phyloP scores from a whole-genome alignment of 2,797 vertebrate species.

The Dryobates pubescens region DNA sequence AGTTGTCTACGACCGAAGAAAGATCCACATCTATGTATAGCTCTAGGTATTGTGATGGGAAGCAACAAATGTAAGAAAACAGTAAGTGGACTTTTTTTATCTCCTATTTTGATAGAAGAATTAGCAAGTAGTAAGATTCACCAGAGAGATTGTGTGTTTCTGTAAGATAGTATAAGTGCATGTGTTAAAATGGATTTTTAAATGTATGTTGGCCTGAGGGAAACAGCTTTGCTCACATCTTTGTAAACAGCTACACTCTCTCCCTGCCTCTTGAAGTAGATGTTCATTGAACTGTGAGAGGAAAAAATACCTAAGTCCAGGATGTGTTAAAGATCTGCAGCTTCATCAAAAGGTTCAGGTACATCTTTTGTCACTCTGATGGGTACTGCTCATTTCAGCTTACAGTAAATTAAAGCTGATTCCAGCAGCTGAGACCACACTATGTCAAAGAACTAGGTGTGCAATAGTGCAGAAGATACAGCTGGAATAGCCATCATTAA shows the following conservation, averaged over 20 bases:
- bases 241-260: conserved; percentile 47
- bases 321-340: conserved; percentile 38
- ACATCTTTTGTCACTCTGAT: conserved; percentile 53
- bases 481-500: conserved; percentile 51
- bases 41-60: neutral
- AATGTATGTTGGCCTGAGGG: conserved; percentile 29
- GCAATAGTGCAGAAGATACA: conserved; percentile 68
- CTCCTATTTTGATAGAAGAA: neutral
- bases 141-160: neutral
- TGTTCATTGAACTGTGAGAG: conserved; percentile 36
- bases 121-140: neutral
- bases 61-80: neutral
- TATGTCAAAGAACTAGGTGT: conserved; percentile 46
- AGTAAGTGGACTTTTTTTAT: neutral
- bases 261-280: conserved; percentile 3
- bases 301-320: neutral
- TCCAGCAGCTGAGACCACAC: conserved; percentile 40
- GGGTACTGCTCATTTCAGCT: conserved; percentile 29
- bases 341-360: conserved; percentile 49
- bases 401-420: conserved; percentile 60
- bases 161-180: neutral
- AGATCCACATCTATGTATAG: neutral
- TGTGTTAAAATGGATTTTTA: conserved; percentile 51
- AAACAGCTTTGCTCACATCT: conserved; percentile 52
- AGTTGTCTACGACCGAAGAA: neutral